Percentiles rank a stretch among this genome's conserved stretches.
Conservation (phyloP, 2,113 vertebrate genomes). For the Pelecanoides urinatrix region DNA sequence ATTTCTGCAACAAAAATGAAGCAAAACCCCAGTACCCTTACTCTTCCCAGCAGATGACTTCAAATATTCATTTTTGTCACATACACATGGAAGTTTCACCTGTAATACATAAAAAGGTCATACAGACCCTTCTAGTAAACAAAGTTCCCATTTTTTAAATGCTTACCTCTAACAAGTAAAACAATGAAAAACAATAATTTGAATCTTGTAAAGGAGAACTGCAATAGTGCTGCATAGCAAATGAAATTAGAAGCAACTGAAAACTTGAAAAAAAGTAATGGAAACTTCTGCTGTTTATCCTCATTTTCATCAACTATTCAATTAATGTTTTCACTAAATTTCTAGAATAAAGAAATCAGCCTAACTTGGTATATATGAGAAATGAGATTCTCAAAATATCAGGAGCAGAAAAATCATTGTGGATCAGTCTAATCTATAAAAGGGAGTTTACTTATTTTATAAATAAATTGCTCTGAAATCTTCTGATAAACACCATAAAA, state of each 20-base stretch:
- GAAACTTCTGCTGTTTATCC: neutral
- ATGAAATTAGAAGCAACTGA: neutral
- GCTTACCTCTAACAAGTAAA: neutral
- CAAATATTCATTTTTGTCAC: neutral
- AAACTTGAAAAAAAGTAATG: neutral
- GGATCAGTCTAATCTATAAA: neutral
- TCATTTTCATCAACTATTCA: neutral
- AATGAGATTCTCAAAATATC: neutral
- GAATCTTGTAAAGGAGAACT: neutral
- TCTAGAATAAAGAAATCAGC: neutral
- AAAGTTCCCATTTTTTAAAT: neutral
- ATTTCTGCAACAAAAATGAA: neutral
- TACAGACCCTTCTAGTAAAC: neutral
- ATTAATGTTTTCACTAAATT: neutral
- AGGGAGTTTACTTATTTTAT: neutral
- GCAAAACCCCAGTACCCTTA: neutral
- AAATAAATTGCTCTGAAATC: neutral
- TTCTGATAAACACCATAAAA: neutral
- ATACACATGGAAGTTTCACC: neutral
- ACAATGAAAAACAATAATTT: neutral
- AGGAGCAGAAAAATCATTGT: neutral
- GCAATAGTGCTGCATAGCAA: neutral
- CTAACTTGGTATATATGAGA: neutral
- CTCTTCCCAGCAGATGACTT: neutral
- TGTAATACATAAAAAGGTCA: neutral